Percentiles rank a stretch among this genome's conserved stretches.
Evolutionary conservation across 2,888 invertebrate genomes (phyloP).

Genomic region (Habroteleia sp.): DNA sequence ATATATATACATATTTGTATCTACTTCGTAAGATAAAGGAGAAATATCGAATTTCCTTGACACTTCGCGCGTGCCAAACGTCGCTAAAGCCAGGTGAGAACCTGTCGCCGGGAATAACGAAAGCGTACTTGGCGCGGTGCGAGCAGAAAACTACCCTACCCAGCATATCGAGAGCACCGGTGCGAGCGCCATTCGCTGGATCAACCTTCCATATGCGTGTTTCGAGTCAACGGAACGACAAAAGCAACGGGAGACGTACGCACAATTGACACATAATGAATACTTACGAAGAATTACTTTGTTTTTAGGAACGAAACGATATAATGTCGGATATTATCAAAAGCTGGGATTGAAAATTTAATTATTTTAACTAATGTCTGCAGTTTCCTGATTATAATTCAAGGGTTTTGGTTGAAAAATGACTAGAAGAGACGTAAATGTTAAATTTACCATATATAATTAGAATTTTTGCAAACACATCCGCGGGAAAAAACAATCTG

Average conservation of each 20-base stretch:
- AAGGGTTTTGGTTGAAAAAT: no score
- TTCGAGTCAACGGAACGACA: slow-evolving; percentile 20
- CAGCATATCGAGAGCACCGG: slow-evolving; percentile 43
- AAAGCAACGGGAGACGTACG: neutral
- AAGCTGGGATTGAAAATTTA: no score
- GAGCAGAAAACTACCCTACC: slow-evolving; percentile 6
- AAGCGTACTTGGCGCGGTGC: slow-evolving; percentile 9
- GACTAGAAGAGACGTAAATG: no score
- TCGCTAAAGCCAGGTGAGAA: slow-evolving; percentile 5
- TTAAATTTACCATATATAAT: no score
- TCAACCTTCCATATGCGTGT: slow-evolving; percentile 31
- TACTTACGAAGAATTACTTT: no score
- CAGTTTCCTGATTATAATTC: no score
- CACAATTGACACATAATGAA: neutral
- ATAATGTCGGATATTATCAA: no score
- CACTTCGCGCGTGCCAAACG: slow-evolving; percentile 46
- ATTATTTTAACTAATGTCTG: no score
- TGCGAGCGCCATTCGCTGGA: slow-evolving; percentile 24
- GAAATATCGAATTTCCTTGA: slow-evolving; percentile 45
- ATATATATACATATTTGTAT: slow-evolving; percentile 37
- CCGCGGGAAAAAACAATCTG: no score
- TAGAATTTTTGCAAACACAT: no score
- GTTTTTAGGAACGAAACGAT: no score
- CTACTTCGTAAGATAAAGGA: slow-evolving; percentile 35
- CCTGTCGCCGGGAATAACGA: slow-evolving; percentile 17